phyloP scores from a whole-genome alignment of 2,888 invertebrate genomes.

The Mimachlamys varia region DNA sequence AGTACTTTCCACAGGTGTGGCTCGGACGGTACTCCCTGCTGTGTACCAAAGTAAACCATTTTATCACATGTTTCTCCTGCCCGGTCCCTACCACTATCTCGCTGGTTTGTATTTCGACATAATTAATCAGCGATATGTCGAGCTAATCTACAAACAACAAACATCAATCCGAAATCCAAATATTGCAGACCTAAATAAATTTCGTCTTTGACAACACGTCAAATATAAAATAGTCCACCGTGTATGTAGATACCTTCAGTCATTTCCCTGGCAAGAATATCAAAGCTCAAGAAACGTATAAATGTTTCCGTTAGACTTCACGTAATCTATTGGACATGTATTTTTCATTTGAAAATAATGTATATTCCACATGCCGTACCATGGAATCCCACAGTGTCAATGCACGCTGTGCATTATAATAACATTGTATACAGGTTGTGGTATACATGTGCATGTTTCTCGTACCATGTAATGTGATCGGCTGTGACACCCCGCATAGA shows the following conservation, averaged over 20 bases:
- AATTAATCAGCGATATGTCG: not conserved
- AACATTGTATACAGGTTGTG: not conserved
- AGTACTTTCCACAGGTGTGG: not conserved
- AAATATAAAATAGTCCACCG: not conserved
- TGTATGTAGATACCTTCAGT: not conserved
- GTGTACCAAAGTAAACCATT: not conserved
- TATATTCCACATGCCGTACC: not conserved
- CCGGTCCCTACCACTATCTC: not conserved
- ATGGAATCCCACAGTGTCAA: not conserved
- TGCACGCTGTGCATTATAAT: not conserved
- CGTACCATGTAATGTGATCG: not conserved
- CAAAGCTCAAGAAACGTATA: not conserved
- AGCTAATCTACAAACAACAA: no score
- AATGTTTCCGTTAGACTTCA: not conserved
- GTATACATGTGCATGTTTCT: not conserved
- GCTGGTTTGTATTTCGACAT: not conserved
- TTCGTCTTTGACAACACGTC: not conserved
- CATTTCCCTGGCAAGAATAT: not conserved
- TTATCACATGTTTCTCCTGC: not conserved
- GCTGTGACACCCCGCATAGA: not conserved
- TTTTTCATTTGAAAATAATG: not conserved
- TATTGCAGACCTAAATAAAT: not conserved
- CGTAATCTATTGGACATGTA: not conserved
- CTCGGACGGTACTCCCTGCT: not conserved
- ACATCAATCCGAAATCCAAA: not conserved